These are phyloP conservation scores for Halcyon chelicuti DNA, from an alignment of 2,797 vertebrate genomes.

Conservation along the genomic window DNA sequence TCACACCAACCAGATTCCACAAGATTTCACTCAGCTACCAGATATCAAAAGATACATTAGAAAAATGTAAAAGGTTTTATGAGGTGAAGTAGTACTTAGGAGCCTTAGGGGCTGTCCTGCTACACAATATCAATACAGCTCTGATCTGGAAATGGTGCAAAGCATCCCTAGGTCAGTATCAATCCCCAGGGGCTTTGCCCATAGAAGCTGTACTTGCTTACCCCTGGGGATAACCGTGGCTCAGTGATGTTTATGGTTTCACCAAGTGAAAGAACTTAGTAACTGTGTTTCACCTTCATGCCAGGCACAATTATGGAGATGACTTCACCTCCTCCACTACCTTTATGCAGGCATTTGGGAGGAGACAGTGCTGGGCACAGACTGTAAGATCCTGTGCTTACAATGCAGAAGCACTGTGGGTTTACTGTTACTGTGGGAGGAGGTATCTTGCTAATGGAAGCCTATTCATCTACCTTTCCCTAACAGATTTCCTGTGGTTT, in stretches of 20 bases:
- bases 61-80: not conserved
- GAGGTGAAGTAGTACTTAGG: not conserved
- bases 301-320: not conserved
- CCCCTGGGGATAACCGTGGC: not conserved
- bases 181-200: not conserved
- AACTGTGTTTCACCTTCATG: not conserved
- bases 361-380: not conserved
- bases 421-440: not conserved
- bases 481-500: not conserved
- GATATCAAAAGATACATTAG: not conserved
- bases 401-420: not conserved
- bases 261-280: not conserved
- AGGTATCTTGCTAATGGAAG: not conserved
- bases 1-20: not conserved
- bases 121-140: not conserved
- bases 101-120: not conserved
- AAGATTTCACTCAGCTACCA: not conserved
- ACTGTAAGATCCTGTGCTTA: not conserved
- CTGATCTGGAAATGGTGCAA: not conserved
- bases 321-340: not conserved
- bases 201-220: not conserved
- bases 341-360: not conserved
- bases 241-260: not conserved
- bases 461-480: slow-evolving; percentile 10
- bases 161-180: not conserved